phyloP scores from a whole-genome alignment of 2,888 invertebrate species.

The Cataglyphis altisquamis region DNA sequence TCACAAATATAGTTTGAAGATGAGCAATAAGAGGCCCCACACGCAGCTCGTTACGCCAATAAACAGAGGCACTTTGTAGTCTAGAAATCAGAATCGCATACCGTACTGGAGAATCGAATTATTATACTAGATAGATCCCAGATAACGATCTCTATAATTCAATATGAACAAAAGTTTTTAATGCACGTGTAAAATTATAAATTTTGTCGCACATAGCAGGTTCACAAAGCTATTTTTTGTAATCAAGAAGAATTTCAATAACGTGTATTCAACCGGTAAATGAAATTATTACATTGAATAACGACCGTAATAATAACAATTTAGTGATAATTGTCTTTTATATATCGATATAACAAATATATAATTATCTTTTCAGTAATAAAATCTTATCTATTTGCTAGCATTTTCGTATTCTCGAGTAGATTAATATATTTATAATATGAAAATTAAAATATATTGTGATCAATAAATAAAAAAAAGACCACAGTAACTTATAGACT shows the following conservation, averaged over 20 bases:
- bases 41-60: constrained; percentile 96
- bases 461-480: too few species aligned
- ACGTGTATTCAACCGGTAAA: constrained; percentile 3
- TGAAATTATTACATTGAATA: constrained; percentile 2
- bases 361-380: too few species aligned
- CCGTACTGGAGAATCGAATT: constrained; percentile 85
- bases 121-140: constrained; percentile 79
- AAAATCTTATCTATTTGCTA: too few species aligned
- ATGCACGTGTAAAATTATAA: constrained; percentile 17
- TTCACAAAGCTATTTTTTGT: neutral
- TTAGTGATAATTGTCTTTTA: neutral
- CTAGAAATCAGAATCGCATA: constrained; percentile 86
- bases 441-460: too few species aligned
- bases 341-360: neutral
- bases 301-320: neutral
- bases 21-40: constrained; percentile 93
- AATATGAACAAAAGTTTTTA: constrained; percentile 30
- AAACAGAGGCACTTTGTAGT: constrained; percentile 91
- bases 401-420: too few species aligned
- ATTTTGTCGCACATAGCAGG: constrained; percentile 6
- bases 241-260: neutral
- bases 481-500: too few species aligned
- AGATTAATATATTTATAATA: too few species aligned
- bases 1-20: constrained; percentile 91
- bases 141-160: constrained; percentile 73